Evolutionary conservation across 2,888 invertebrate genomes (phyloP).

Genomic region (Gasteruption jaculator): DNA sequence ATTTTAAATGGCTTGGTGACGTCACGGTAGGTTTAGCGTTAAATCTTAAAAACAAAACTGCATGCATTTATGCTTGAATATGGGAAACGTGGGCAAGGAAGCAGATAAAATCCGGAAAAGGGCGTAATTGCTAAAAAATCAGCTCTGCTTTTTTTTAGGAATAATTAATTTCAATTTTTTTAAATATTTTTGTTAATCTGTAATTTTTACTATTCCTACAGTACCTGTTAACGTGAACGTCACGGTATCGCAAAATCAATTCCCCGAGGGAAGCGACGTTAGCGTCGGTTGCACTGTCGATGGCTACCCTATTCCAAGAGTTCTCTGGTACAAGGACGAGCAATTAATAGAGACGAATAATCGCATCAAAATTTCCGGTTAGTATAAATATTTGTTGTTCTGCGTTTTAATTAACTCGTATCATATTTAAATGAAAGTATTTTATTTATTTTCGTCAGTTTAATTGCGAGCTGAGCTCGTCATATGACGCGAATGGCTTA

Average conservation of each 20-base stretch:
- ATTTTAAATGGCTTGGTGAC: too few relatives aligned
- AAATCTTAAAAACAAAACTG: too few relatives aligned
- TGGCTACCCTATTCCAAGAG: constrained; percentile 72
- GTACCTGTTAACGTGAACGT: constrained; percentile 68
- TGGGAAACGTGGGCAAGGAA: too few relatives aligned
- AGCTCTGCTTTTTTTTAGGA: too few relatives aligned
- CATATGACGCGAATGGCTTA: too few relatives aligned
- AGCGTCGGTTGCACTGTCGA: constrained; percentile 70
- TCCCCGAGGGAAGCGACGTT: constrained; percentile 66
- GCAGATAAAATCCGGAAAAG: too few relatives aligned
- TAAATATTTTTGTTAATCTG: constrained; percentile 8
- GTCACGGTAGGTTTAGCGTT: too few relatives aligned
- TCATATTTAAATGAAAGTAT: constrained; percentile 14
- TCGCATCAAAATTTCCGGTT: constrained; percentile 66
- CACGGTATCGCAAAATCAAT: constrained; percentile 56
- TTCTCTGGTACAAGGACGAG: constrained; percentile 80
- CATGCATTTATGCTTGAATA: too few relatives aligned
- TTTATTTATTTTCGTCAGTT: constrained; percentile 1
- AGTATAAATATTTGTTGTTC: constrained; percentile 20
- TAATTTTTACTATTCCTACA: constrained; percentile 34
- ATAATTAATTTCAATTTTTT: constrained; percentile 12
- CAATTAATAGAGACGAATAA: constrained; percentile 55
- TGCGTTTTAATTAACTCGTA: constrained; percentile 4
- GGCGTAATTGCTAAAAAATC: too few relatives aligned
- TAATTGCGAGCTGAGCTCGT: too few relatives aligned